These are phyloP conservation scores for Seladonia tumulorum DNA, from an alignment of 2,888 invertebrate genomes.

Conservation along the genomic window DNA sequence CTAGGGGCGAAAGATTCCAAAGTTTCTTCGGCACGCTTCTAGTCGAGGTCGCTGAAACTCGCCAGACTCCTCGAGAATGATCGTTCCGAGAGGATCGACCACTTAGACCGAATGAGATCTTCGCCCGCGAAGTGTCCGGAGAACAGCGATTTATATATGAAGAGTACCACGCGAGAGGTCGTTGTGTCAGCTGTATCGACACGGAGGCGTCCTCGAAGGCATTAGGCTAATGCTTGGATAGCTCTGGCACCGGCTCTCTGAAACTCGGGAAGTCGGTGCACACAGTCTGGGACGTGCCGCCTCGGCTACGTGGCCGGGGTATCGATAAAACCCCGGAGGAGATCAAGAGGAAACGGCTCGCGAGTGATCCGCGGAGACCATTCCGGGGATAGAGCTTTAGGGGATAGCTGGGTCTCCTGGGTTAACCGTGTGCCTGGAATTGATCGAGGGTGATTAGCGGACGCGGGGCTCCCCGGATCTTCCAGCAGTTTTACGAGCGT, in stretches of 20 bases:
- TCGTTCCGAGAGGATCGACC: not conserved
- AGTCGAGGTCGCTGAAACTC: conserved; percentile 8
- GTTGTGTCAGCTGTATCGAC: not conserved
- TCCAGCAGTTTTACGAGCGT: not conserved
- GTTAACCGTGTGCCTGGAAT: not conserved
- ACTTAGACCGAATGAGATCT: not conserved
- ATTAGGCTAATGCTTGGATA: conserved; percentile 26
- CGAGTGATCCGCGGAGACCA: not conserved
- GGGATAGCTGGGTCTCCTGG: not conserved
- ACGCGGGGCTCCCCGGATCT: not conserved
- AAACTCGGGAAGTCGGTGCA: not conserved
- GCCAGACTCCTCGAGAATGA: not conserved
- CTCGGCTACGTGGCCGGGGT: conserved; percentile 41
- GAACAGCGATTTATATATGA: conserved; percentile 7
- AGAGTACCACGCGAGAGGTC: not conserved
- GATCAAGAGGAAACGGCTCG: not conserved
- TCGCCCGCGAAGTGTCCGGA: not conserved
- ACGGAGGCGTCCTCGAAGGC: not conserved
- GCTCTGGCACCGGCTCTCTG: conserved; percentile 2
- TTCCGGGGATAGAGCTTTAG: not conserved
- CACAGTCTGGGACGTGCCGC: conserved; percentile 30
- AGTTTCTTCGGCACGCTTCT: not conserved
- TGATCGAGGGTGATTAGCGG: conserved; percentile 18
- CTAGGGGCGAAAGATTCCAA: conserved; percentile 1
- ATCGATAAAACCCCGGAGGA: conserved; percentile 6